Evolutionary conservation across 2,113 vertebrate species (phyloP).

Genomic region (Illadopsis cleaveri): DNA sequence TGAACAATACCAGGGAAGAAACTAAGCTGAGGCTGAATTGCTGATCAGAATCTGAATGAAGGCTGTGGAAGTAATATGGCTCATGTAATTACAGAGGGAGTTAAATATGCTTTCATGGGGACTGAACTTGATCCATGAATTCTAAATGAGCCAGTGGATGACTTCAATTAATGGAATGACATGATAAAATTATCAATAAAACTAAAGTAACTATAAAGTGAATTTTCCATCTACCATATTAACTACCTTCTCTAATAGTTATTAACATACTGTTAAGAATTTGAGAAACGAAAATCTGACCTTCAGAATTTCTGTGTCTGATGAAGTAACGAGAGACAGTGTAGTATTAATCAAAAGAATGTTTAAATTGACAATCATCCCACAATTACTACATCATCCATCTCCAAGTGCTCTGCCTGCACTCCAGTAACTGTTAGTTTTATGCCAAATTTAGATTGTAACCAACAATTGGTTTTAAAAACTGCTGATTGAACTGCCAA

Average conservation of each 20-base stretch:
- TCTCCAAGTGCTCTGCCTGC: background rate
- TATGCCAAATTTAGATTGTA: background rate
- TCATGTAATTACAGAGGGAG: background rate
- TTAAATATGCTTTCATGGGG: conserved; percentile 1
- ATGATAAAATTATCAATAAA: conserved; percentile 40
- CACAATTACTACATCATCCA: background rate
- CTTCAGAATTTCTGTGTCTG: background rate
- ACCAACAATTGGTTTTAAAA: background rate
- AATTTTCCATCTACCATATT: background rate
- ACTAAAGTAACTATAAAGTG: background rate
- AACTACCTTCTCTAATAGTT: background rate
- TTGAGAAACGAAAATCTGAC: conserved; percentile 8
- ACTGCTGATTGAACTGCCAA: background rate
- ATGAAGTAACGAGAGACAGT: background rate
- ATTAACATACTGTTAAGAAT: background rate
- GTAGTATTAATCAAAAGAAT: background rate
- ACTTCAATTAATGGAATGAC: conserved; percentile 27
- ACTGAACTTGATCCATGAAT: conserved; percentile 18
- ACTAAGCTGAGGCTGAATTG: background rate
- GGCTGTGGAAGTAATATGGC: background rate
- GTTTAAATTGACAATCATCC: background rate
- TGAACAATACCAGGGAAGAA: background rate
- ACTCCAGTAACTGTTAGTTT: background rate
- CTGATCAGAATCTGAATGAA: conserved; percentile 40
- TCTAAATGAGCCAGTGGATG: conserved; percentile 26